These are phyloP conservation scores for Therioaphis trifolii DNA, from an alignment of 2,888 invertebrate genomes.

Conservation along the genomic window DNA sequence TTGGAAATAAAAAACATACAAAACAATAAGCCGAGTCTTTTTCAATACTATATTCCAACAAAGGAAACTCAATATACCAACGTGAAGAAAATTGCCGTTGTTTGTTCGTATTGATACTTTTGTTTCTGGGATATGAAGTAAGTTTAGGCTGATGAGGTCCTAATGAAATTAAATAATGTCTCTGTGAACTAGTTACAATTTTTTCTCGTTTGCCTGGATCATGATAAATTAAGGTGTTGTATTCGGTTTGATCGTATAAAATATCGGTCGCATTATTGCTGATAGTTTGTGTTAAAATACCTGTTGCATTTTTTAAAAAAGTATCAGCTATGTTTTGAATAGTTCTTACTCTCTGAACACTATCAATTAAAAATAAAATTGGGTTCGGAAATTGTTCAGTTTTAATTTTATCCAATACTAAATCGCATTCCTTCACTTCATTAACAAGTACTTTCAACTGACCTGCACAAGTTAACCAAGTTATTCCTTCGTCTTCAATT, in stretches of 20 bases:
- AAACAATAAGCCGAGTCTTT: neutral
- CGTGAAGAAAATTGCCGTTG: constrained; percentile 14
- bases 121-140: constrained; percentile 2
- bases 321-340: constrained; percentile 2
- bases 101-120: constrained; percentile 26
- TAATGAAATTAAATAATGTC: constrained; percentile 32
- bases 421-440: constrained; percentile 9
- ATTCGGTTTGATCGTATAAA: no score
- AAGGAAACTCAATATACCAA: neutral
- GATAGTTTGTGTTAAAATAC: constrained; percentile 11
- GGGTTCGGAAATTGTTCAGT: neutral
- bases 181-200: constrained; percentile 6
- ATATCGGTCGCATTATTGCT: neutral
- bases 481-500: neutral
- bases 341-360: neutral
- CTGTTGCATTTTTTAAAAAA: constrained; percentile 24
- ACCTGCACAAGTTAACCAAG: constrained; percentile 21
- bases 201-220: constrained; percentile 20
- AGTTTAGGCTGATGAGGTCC: constrained; percentile 36
- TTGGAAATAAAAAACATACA: neutral
- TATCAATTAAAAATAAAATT: constrained; percentile 32
- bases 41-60: neutral
- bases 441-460: constrained; percentile 30
- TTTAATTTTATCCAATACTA: constrained; percentile 19
- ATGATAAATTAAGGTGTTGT: no score